These are phyloP conservation scores for Limnothrissa miodon DNA, from an alignment of 2,113 vertebrate genomes.

Conservation along the genomic window DNA sequence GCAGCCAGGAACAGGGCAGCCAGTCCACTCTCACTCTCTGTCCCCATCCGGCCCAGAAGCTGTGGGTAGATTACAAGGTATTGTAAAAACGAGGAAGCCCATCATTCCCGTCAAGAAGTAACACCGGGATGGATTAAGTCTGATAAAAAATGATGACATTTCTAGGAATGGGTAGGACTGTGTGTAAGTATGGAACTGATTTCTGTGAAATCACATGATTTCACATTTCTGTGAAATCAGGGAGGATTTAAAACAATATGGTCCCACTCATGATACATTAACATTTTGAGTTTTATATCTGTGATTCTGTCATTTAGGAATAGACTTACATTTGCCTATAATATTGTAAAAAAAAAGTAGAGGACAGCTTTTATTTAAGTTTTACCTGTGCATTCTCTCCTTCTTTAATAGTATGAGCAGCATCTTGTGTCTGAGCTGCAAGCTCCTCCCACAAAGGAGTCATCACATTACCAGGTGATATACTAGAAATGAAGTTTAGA, in stretches of 20 bases:
- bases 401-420: conserved; percentile 55
- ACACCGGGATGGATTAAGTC: no score
- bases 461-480: conserved; percentile 81
- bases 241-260: background rate
- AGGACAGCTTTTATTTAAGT: background rate
- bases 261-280: background rate
- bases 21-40: conserved; percentile 70
- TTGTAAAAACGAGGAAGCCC: background rate
- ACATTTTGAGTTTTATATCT: background rate
- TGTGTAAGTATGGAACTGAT: no score
- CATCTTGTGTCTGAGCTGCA: conserved; percentile 56
- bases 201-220: no score
- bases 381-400: conserved; percentile 70
- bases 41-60: conserved; percentile 82
- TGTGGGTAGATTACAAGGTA: conserved; percentile 47
- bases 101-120: no score
- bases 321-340: background rate
- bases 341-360: no score
- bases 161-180: background rate
- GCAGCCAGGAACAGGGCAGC: conserved; percentile 76
- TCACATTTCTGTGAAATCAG: background rate
- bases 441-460: conserved; percentile 76
- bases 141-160: background rate
- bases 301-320: background rate
- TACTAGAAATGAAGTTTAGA: conserved; percentile 52